Base-by-base conservation (phyloP, 2,113 vertebrate genomes). In the Panurus biarmicus region DNA sequence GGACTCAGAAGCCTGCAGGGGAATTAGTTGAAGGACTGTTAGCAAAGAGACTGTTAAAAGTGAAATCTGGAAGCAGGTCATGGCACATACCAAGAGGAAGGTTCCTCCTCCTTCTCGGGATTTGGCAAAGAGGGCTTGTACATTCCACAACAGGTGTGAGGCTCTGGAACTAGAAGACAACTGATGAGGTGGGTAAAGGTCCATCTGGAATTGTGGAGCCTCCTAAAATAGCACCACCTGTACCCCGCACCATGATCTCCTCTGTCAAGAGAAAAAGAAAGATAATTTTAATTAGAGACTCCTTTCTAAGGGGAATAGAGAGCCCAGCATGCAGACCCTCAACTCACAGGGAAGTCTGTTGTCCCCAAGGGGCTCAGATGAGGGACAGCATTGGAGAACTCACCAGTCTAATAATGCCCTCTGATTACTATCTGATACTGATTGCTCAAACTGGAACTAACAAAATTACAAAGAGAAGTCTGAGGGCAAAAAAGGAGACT, bases 221-320 rank as follows among this genome's bases (percentile, higher is more conserved):
- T 33, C 22, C 42, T 47, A 33, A 33, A 47, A 38, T 38, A 47
- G 25, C 10, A 56, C 16, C 21, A 36, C 6, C 40, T 66, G 13
- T 25, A 33, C 3, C 13, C 18, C 2, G 1, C 22, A 33, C 33
- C 22, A 57, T 8, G 2, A 16, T 20, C 10, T 56, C 22, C 17
- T 22, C 51, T 26, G 17, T 38, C 26, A 38, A 38, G 8, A 33
- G 22, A 26, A 67, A 67, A 67, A 38, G 8, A 33, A 67, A 56
- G 20, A 21, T 36, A 31, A 12, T 33, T 80, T 25, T 26, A 67
- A 11, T 17, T 21, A 25, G 10, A 20, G 6, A 25, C 17, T 45
- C 26, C 5, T 10, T 79, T 47, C 33, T 13, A 36, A 38, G 28
- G 28, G 28, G 8, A 38, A 13, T 29, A 21, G n/a, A 80, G 62